A percentile compares a stretch with the other conserved stretches of the same genome.
These are phyloP conservation scores for Channa striata DNA, from an alignment of 2,797 vertebrate genomes.

Conservation along the genomic window DNA sequence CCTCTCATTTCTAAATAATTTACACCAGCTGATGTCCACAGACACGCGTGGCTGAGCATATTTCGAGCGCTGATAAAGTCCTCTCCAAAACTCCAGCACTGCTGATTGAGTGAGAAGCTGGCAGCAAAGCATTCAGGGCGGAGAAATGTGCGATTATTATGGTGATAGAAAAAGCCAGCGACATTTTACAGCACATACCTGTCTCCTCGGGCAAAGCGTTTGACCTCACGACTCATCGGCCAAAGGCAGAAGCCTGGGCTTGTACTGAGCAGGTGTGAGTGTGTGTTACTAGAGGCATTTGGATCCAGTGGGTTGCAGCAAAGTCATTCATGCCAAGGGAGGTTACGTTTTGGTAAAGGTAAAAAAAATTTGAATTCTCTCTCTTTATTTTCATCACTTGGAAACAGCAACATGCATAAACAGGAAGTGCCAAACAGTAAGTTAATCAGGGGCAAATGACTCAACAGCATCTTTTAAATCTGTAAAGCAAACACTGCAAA, in stretches of 20 bases:
- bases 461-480: no score
- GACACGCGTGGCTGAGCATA: neutral
- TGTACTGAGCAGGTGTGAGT: constrained; percentile 32
- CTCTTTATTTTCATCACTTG: no score
- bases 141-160: neutral
- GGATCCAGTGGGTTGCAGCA: neutral
- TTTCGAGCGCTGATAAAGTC: constrained; percentile 29
- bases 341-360: neutral
- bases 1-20: constrained; percentile 26
- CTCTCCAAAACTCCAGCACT: constrained; percentile 33
- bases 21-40: constrained; percentile 2
- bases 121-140: neutral
- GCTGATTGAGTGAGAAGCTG: constrained; percentile 10
- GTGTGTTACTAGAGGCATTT: constrained; percentile 7
- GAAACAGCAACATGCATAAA: no score
- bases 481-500: no score
- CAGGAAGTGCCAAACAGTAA: no score
- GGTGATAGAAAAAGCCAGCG: no score
- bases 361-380: no score
- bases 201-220: constrained; percentile 37
- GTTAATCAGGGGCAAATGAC: no score
- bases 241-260: constrained; percentile 7
- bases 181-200: neutral
- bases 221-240: constrained; percentile 22
- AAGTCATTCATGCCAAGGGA: constrained; percentile 3